Evolutionary conservation across 2,113 vertebrate species (phyloP), one percentile per base, ranked within the genome.

Genomic region (Phyllostomus discolor): DNA sequence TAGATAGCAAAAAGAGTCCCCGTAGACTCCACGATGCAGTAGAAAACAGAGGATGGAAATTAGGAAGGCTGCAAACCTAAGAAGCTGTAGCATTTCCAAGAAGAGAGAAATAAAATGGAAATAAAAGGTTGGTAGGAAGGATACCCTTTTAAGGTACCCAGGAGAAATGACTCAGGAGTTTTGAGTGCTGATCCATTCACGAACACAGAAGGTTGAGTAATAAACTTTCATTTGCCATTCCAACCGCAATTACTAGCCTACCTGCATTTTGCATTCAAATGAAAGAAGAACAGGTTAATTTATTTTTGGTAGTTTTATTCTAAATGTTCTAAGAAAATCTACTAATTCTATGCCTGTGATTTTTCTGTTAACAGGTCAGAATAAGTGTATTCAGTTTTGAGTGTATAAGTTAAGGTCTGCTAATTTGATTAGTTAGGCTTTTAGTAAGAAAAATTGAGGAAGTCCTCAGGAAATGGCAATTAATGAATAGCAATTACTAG

Each of bases 81-180:
- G 8, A 20, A 84, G 75, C 9, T 17, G 16, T 89, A 96, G 89
- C 35, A 35, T 57, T 31, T 94, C 57, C 73, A 85, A 93, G 46
- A 52, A 7, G 0, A 33, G 5, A 66, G 24, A 91, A 70, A 80
- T 62, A 26, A 19, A 79, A 88, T 1, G 3, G 19, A 72, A 78
- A 35, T 76, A 67, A 96, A 95, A 88, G 50, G 3, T 70, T 79
- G 24, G n/a, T 75, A 64, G 81, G 41, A 93, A 88, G 28, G 43
- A 66, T 75, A 52, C 17, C 33, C 16, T 48, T 82, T 93, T 82
- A 95, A 90, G 26, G n/a, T 38, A 62, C 90, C 87, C 92, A 59
- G 57, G 95, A 97, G 94, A 92, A 97, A 95, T 95, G 62, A 57
- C 16, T 35, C 28, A 62, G 35, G 33, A 90, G 41, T 82, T 95